phyloP scores from a whole-genome alignment of 2,113 vertebrate species.

The Paratilapia polleni region DNA sequence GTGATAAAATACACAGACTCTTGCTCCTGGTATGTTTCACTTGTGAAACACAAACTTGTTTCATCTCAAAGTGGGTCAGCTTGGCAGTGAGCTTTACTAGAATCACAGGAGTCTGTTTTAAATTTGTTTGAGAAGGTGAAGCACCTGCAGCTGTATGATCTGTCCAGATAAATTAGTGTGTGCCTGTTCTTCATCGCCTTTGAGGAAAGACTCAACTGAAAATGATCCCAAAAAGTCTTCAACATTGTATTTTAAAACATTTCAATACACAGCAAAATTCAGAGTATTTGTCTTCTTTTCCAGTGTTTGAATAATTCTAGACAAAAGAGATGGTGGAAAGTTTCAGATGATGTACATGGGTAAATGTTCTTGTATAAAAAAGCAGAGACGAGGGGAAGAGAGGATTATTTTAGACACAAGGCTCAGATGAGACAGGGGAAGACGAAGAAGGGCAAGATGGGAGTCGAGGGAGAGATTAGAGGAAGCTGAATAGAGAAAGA shows the following conservation, averaged over 20 bases:
- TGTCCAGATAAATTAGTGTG: background rate
- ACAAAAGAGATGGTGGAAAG: background rate
- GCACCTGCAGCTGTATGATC: slow-evolving; percentile 8
- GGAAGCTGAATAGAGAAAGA: slow-evolving; percentile 24
- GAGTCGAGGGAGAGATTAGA: slow-evolving; percentile 59
- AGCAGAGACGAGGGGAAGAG: background rate
- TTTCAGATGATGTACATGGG: slow-evolving; percentile 26
- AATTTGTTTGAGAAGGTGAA: slow-evolving; percentile 9
- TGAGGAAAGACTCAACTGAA: background rate
- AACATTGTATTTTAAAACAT: background rate
- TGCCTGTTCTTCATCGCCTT: background rate
- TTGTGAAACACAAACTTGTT: slow-evolving; percentile 17
- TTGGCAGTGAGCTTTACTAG: background rate
- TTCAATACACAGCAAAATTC: background rate
- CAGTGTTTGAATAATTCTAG: background rate
- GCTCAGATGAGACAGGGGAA: slow-evolving; percentile 29
- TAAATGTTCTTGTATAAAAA: slow-evolving; percentile 6
- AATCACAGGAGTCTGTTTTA: background rate
- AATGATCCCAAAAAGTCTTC: background rate
- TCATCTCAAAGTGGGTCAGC: slow-evolving; percentile 38
- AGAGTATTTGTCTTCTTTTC: background rate
- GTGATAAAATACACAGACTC: slow-evolving; percentile 30
- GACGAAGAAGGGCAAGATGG: slow-evolving; percentile 26
- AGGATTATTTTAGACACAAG: slow-evolving; percentile 34
- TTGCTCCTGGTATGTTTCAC: background rate